phyloP scores from a whole-genome alignment of 2,888 invertebrate species.

The Phasia obesa region DNA sequence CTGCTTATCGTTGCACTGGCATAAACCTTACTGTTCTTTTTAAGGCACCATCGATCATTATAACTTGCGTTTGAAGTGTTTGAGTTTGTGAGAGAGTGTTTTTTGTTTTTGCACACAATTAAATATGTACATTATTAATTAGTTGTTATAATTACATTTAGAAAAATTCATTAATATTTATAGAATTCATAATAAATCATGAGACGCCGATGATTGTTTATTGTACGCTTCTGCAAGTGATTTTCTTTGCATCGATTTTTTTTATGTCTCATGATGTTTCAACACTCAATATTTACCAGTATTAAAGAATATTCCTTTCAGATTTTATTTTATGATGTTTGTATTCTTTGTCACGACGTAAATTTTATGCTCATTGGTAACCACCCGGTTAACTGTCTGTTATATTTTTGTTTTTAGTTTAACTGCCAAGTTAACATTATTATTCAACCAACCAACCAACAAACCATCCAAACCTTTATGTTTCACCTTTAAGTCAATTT shows the following conservation, averaged over 20 bases:
- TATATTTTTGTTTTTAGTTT: conserved; percentile 20
- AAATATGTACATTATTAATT: conserved; percentile 82
- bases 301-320: conserved; percentile 25
- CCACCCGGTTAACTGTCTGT: conserved; percentile 61
- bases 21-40: conserved; percentile 17
- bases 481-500: conserved; percentile 28
- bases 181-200: conserved; percentile 82
- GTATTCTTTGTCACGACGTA: conserved; percentile 28
- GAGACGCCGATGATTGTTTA: conserved; percentile 75
- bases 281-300: conserved; percentile 47
- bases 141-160: conserved; percentile 82
- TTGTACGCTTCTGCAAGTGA: neutral
- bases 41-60: neutral
- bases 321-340: conserved; percentile 3
- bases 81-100: conserved; percentile 19
- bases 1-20: conserved; percentile 7
- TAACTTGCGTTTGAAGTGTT: conserved; percentile 8
- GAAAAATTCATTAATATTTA: conserved; percentile 82
- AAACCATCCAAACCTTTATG: neutral
- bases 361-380: conserved; percentile 62
- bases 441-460: conserved; percentile 19
- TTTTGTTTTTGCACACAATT: conserved; percentile 73
- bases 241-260: conserved; percentile 38
- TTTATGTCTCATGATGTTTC: conserved; percentile 73
- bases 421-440: conserved; percentile 38